Percentiles rank a stretch among this genome's conserved stretches.
These are phyloP conservation scores for Synanthedon vespiformis DNA, from an alignment of 2,888 invertebrate species.

Conservation along the genomic window DNA sequence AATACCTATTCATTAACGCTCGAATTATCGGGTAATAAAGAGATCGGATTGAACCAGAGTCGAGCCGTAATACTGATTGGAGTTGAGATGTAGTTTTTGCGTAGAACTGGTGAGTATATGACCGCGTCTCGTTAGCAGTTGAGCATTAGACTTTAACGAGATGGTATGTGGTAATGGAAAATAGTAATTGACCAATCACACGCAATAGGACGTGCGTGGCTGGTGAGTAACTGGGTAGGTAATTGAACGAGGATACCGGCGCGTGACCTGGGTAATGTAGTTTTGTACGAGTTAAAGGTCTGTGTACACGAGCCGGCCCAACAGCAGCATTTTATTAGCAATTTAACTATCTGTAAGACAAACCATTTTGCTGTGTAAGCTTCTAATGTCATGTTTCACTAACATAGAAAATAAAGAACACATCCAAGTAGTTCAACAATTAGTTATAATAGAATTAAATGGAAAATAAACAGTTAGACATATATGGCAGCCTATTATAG, in stretches of 20 bases:
- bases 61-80: neutral
- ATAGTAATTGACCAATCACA: constrained; percentile 45
- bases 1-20: no score
- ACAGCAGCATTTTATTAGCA: no score
- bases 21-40: no score
- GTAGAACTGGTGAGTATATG: constrained; percentile 18
- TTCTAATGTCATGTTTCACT: no score
- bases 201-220: neutral
- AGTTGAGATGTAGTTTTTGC: constrained; percentile 7
- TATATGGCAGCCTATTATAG: no score
- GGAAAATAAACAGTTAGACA: no score
- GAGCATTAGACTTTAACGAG: constrained; percentile 11
- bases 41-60: neutral
- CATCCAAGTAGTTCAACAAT: no score
- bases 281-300: neutral
- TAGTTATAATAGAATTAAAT: no score
- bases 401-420: no score
- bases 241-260: constrained; percentile 4
- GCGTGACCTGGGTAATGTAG: neutral
- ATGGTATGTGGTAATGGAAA: constrained; percentile 21
- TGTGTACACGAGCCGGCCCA: no score
- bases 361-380: no score
- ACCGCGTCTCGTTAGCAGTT: constrained; percentile 21
- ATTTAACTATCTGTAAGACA: no score
- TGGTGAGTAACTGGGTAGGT: constrained; percentile 1